Conservation (phyloP, 2,888 invertebrate species). For the Girardia tigrina region DNA sequence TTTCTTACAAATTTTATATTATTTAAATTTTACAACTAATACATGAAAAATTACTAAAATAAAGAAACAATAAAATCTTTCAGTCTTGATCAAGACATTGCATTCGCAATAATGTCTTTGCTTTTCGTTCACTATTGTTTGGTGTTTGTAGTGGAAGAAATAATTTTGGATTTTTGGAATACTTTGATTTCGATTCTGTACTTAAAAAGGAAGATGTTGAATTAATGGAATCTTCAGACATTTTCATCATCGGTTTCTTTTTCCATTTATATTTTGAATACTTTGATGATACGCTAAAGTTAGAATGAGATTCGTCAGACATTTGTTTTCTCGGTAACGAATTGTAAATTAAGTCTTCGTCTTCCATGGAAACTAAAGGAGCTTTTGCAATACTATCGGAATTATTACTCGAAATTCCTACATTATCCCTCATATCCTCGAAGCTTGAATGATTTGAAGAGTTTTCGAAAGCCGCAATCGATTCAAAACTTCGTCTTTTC, state of each 20-base stretch:
- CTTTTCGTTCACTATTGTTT: not conserved
- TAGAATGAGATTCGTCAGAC: not conserved
- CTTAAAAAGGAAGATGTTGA: not conserved
- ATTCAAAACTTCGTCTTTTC: not conserved
- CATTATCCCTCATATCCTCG: not conserved
- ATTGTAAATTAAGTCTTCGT: not conserved
- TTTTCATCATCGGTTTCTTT: not conserved
- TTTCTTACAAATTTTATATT: too few species aligned
- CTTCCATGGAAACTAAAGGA: not conserved
- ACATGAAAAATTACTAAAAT: not conserved
- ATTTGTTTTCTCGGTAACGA: not conserved
- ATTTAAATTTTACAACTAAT: too few species aligned
- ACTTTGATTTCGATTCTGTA: not conserved
- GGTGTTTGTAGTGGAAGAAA: not conserved
- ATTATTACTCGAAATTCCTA: not conserved
- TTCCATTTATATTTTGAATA: not conserved
- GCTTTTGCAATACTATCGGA: not conserved
- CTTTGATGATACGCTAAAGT: not conserved
- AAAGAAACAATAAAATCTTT: not conserved
- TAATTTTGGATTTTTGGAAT: not conserved
- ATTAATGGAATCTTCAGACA: not conserved
- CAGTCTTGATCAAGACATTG: not conserved
- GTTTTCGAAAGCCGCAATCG: not conserved
- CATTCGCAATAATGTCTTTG: not conserved
- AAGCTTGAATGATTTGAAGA: not conserved